These are phyloP conservation scores for Cyprinodon diabolis DNA, from an alignment of 2,797 vertebrate genomes.

Conservation along the genomic window DNA sequence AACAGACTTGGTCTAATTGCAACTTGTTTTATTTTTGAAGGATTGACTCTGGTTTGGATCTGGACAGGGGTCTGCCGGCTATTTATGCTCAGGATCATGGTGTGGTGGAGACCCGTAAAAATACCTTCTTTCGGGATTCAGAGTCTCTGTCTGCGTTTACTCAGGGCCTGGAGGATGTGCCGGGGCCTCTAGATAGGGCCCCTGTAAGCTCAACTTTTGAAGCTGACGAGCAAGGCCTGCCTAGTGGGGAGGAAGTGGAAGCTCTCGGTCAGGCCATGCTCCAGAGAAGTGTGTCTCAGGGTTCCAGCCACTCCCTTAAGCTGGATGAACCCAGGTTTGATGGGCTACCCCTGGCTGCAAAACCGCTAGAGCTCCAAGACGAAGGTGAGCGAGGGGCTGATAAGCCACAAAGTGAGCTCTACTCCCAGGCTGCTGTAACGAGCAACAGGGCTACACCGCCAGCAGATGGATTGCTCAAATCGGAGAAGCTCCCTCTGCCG, in stretches of 20 bases:
- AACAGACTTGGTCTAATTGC: neutral
- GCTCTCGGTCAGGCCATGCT: constrained; percentile 82
- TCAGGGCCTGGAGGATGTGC: constrained; percentile 84
- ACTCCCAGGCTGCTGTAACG: constrained; percentile 77
- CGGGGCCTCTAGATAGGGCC: constrained; percentile 78
- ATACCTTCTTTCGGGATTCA: constrained; percentile 87
- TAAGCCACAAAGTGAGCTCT: constrained; percentile 88
- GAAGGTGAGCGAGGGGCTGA: constrained; percentile 84
- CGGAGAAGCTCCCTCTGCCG: constrained; percentile 85
- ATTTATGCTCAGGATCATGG: constrained; percentile 86
- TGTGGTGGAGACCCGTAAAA: constrained; percentile 86
- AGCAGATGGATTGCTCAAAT: constrained; percentile 86
- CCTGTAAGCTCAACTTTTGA: constrained; percentile 80
- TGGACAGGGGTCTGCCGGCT: constrained; percentile 83
- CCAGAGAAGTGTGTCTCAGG: constrained; percentile 92
- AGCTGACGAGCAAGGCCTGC: constrained; percentile 78
- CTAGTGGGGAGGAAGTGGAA: constrained; percentile 83
- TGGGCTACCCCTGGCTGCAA: constrained; percentile 74
- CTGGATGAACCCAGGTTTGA: constrained; percentile 90
- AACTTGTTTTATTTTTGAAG: constrained; percentile 65
- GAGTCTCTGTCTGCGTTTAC: constrained; percentile 86
- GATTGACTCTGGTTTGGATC: constrained; percentile 85
- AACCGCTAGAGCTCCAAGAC: constrained; percentile 86
- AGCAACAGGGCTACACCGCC: constrained; percentile 78
- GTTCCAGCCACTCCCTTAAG: constrained; percentile 88